Percentiles rank a stretch among this genome's conserved stretches.
Evolutionary conservation across 2,113 vertebrate species (phyloP).

Genomic region (Pelecanus crispus): DNA sequence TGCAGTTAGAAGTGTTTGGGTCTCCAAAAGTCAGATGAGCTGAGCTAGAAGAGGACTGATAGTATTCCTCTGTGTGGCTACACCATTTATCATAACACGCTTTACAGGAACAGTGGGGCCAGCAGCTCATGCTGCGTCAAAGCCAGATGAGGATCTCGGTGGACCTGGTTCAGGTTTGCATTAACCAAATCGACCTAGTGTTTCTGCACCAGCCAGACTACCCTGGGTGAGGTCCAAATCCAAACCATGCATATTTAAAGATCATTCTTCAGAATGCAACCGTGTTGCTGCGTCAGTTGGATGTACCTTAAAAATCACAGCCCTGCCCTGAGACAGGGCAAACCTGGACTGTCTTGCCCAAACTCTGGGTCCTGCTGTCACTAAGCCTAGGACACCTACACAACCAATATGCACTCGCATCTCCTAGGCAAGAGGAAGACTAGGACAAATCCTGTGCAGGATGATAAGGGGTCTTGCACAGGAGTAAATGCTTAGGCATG

Average conservation of each 20-base stretch:
- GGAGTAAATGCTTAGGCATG: background rate
- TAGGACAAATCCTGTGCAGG: background rate
- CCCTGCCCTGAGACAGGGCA: background rate
- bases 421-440: background rate
- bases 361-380: background rate
- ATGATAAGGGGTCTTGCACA: background rate
- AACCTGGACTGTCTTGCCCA: background rate
- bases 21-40: background rate
- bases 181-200: background rate
- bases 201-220: background rate
- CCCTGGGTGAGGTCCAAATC: background rate
- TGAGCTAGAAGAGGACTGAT: background rate
- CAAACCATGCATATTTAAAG: background rate
- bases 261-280: background rate
- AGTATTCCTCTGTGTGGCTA: background rate
- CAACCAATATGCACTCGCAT: fast-evolving
- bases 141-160: background rate
- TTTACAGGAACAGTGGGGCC: background rate
- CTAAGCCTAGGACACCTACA: background rate
- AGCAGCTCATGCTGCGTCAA: background rate
- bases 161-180: background rate
- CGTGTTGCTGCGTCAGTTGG: background rate
- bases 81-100: background rate
- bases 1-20: background rate
- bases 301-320: background rate